These are phyloP conservation scores for Aphelocoma coerulescens DNA, from an alignment of 2,113 vertebrate genomes.

Conservation along the genomic window DNA sequence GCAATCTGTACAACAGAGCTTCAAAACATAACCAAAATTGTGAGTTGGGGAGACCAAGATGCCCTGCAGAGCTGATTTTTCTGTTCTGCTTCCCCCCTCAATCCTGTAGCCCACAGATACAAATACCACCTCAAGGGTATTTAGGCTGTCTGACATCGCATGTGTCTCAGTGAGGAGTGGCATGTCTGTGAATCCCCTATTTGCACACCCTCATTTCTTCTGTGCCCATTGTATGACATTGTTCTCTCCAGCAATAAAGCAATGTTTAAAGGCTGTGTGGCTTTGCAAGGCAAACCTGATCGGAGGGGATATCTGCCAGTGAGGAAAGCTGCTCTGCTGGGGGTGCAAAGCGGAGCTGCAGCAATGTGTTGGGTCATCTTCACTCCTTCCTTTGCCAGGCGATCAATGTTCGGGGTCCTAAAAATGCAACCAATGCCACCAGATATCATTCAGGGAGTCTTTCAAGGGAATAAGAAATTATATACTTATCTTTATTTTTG, in stretches of 20 bases:
- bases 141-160: neutral
- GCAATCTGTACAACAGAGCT: neutral
- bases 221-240: neutral
- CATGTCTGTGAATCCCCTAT: neutral
- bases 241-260: neutral
- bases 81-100: neutral
- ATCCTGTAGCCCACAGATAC: neutral
- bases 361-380: constrained; percentile 85
- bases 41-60: accelerated
- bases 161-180: neutral
- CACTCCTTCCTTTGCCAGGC: constrained; percentile 80
- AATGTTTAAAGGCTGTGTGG: neutral
- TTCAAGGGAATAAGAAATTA: neutral
- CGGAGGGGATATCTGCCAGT: constrained; percentile 87
- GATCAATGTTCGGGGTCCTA: constrained; percentile 88
- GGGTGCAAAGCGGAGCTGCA: constrained; percentile 82
- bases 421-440: neutral
- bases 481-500: neutral
- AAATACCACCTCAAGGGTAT: neutral
- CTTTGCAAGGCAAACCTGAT: constrained; percentile 74
- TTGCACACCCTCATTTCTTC: neutral
- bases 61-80: neutral
- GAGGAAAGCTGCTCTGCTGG: constrained; percentile 88
- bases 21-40: accelerated
- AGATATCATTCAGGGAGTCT: neutral